Evolutionary conservation across 2,888 invertebrate genomes (phyloP).

Genomic region (Caenorhabditis japonica): DNA sequence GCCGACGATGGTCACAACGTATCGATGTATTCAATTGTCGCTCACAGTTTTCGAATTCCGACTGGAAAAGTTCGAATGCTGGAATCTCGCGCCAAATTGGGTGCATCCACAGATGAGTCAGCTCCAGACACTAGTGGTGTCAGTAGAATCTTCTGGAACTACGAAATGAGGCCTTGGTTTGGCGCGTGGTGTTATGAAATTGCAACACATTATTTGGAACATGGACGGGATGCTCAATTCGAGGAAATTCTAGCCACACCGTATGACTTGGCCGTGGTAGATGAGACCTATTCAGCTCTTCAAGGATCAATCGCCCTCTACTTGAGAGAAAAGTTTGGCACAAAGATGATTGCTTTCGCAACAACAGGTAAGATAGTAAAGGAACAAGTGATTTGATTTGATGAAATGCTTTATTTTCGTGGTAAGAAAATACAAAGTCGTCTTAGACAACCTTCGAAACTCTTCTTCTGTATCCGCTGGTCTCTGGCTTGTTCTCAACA

Average conservation of each 20-base stretch:
- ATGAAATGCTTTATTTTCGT: slow-evolving; percentile 20
- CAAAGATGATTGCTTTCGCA: slow-evolving; percentile 54
- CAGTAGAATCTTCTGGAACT: slow-evolving; percentile 50
- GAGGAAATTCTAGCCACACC: slow-evolving; percentile 33
- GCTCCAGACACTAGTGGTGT: slow-evolving; percentile 31
- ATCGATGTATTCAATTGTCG: slow-evolving; percentile 54
- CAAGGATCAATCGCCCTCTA: slow-evolving; percentile 56
- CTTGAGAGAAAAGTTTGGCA: slow-evolving; percentile 35
- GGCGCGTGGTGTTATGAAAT: slow-evolving; percentile 36
- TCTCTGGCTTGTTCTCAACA: slow-evolving; percentile 44
- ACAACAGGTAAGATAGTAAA: slow-evolving; percentile 60
- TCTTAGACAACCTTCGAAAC: slow-evolving; percentile 52
- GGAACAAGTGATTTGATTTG: too few relatives aligned
- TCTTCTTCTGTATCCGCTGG: slow-evolving; percentile 46
- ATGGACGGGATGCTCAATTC: slow-evolving; percentile 33
- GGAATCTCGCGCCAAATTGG: slow-evolving; percentile 22
- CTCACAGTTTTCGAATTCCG: slow-evolving; percentile 8
- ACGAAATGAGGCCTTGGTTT: slow-evolving; percentile 36
- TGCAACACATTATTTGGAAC: slow-evolving; percentile 25
- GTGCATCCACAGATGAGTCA: slow-evolving; percentile 11
- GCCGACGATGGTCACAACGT: slow-evolving; percentile 56
- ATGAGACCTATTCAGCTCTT: slow-evolving; percentile 53
- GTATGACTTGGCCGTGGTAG: slow-evolving; percentile 49
- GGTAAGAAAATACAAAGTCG: slow-evolving; percentile 1
- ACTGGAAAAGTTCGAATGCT: slow-evolving; percentile 28